Base-by-base conservation (phyloP, 2,888 invertebrate genomes). In the Nycteola revayana region DNA sequence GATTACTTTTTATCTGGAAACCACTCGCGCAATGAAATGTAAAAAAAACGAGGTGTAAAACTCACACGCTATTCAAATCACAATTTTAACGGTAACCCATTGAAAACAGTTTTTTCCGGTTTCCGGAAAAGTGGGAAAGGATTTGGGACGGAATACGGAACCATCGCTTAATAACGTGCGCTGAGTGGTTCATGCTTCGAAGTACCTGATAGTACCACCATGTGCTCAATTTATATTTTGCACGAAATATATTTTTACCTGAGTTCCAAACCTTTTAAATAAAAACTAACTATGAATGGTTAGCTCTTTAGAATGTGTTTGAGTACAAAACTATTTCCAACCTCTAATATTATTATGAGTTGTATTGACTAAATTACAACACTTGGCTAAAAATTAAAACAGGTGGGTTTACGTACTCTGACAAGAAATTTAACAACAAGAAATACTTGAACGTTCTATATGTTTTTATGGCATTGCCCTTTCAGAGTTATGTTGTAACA, bases 191-290 rank as follows among this genome's bases (percentile, higher is more conserved):
- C 48, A 57, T 59, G 51, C 53, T 47, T 37, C 55, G 59, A 54
- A 57, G 60, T 68, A 65, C 59, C 60, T 69, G 66, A 55, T 47
- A 58, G 45, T 36, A 47, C 58, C 56, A 55, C n/a, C n/a, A n/a
- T n/a, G n/a, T n/a, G n/a, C 47, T 47, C 32, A 49, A 46, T 51
- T 49, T 51, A 43, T 49, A 33, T 41, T 42, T 52, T 45, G 51
- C 14, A 41, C 40, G 28, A 28, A 32, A 39, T 49, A 44, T 53
- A 34, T 48, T 53, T 52, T 50, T 53, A 53, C n/a, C n/a, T n/a
- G n/a, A n/a, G n/a, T n/a, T n/a, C n/a, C n/a, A n/a, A n/a, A n/a
- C n/a, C n/a, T n/a, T n/a, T n/a, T n/a, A n/a, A n/a, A n/a, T n/a
- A n/a, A n/a, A n/a, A n/a, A n/a, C n/a, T n/a, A n/a, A n/a, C n/a